Evolutionary conservation across 1,140 invertebrate genomes (phyloP).

Genomic region (Aphidius ervi): DNA sequence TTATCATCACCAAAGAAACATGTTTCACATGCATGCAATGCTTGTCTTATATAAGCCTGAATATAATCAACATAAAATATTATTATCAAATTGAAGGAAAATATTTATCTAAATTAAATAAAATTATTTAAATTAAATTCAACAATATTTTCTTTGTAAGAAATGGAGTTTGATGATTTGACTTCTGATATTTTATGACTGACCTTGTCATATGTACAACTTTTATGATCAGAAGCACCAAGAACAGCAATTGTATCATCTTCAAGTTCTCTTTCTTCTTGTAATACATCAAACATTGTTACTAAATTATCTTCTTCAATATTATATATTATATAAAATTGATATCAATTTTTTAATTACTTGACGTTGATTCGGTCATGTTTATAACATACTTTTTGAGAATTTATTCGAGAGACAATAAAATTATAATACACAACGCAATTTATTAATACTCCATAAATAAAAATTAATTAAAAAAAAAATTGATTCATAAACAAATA

Average conservation of each 20-base stretch:
- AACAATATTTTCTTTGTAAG: no score
- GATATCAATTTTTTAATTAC: conserved; percentile 17
- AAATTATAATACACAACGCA: neutral
- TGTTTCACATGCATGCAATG: conserved; percentile 91
- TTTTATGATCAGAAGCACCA: conserved; percentile 81
- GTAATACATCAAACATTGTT: conserved; percentile 76
- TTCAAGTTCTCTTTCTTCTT: conserved; percentile 74
- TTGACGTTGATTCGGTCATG: conserved; percentile 25
- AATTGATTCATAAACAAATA: no score
- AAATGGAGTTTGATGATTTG: no score
- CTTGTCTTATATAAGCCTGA: conserved; percentile 95
- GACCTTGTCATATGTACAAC: conserved; percentile 80
- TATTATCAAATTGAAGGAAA: no score
- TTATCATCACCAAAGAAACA: conserved; percentile 63
- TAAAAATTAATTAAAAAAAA: neutral
- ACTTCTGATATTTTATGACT: neutral
- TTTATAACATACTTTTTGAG: conserved; percentile 12
- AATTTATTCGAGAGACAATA: neutral
- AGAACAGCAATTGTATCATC: conserved; percentile 85
- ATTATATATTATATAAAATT: no score
- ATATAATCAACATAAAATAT: conserved; percentile 35
- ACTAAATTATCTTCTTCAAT: conserved; percentile 62
- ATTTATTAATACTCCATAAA: conserved; percentile 3
- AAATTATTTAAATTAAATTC: no score
- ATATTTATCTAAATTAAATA: no score